Evolutionary conservation across 2,797 vertebrate species (phyloP).

Genomic region (Syndactyla subalaris): DNA sequence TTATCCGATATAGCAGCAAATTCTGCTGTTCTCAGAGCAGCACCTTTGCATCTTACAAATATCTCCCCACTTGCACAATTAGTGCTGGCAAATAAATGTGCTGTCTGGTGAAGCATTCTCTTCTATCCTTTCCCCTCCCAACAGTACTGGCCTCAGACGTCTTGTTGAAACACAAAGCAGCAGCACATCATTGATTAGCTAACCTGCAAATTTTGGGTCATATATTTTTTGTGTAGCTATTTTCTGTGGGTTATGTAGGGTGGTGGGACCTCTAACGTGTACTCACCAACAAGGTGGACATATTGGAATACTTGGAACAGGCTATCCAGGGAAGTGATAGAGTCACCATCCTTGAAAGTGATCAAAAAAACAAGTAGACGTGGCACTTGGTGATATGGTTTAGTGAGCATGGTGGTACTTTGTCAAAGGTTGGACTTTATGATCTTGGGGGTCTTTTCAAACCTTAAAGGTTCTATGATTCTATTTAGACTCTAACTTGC

Average conservation of each 20-base stretch:
- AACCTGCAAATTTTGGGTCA: neutral
- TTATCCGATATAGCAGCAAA: conserved; percentile 45
- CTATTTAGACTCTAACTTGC: neutral
- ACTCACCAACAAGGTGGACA: neutral
- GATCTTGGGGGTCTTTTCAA: neutral
- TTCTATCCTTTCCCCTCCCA: conserved; percentile 2
- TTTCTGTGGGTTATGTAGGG: neutral
- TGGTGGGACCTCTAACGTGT: neutral
- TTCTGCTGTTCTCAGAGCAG: conserved; percentile 1
- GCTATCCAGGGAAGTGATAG: too few species aligned
- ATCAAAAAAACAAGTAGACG: neutral
- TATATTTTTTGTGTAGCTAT: neutral
- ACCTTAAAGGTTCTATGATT: neutral
- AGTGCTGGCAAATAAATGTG: conserved; percentile 30
- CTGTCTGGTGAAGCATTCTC: conserved; percentile 11
- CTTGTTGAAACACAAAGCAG: neutral
- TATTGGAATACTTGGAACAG: neutral
- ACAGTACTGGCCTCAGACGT: neutral
- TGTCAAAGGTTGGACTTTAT: neutral
- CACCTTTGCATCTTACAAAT: conserved; percentile 59
- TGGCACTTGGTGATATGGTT: neutral
- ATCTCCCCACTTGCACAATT: conserved; percentile 61
- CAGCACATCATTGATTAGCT: neutral
- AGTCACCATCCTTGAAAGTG: neutral
- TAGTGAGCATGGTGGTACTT: too few species aligned